Percentiles rank a stretch among this genome's conserved stretches.
Conservation (phyloP, 2,797 vertebrate genomes). For the Pangasius macronema region DNA sequence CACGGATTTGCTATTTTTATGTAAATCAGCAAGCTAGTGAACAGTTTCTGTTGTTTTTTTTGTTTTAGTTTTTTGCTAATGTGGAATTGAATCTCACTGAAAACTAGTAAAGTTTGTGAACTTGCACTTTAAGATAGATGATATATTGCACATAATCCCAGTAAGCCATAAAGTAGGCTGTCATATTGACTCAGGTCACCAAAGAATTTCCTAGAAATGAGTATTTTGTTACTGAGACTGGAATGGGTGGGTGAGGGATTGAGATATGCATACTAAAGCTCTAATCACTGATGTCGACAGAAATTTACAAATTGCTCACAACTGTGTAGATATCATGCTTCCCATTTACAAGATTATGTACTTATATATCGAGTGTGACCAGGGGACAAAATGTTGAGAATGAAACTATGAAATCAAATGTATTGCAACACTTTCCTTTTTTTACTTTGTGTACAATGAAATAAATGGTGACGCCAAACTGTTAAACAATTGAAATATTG, state of each 20-base stretch:
- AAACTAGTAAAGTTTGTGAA: conserved; percentile 42
- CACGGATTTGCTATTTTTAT: conserved; percentile 29
- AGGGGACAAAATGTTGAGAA: conserved; percentile 5
- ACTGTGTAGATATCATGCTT: conserved; percentile 34
- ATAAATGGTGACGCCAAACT: conserved; percentile 55
- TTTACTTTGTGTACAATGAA: conserved; percentile 39
- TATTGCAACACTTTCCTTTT: conserved; percentile 23
- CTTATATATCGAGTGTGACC: neutral
- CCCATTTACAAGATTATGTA: conserved; percentile 24
- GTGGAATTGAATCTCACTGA: conserved; percentile 37
- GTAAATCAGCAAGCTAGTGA: conserved; percentile 38
- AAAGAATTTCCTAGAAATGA: conserved; percentile 51
- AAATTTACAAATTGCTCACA: conserved; percentile 4
- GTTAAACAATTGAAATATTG: conserved; percentile 7
- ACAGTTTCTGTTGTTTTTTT: conserved; percentile 35
- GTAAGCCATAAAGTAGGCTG: conserved; percentile 57
- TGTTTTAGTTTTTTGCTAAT: conserved; percentile 45
- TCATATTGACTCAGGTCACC: conserved; percentile 52
- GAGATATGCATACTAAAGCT: conserved; percentile 36
- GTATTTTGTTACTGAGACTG: conserved; percentile 32
- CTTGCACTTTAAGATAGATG: conserved; percentile 56
- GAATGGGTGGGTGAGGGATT: neutral
- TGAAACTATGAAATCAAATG: conserved; percentile 15
- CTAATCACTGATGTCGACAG: conserved; percentile 5
- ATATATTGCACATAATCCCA: conserved; percentile 59